Conservation (phyloP, 2,888 invertebrate species). For the Eulithis testata region DNA sequence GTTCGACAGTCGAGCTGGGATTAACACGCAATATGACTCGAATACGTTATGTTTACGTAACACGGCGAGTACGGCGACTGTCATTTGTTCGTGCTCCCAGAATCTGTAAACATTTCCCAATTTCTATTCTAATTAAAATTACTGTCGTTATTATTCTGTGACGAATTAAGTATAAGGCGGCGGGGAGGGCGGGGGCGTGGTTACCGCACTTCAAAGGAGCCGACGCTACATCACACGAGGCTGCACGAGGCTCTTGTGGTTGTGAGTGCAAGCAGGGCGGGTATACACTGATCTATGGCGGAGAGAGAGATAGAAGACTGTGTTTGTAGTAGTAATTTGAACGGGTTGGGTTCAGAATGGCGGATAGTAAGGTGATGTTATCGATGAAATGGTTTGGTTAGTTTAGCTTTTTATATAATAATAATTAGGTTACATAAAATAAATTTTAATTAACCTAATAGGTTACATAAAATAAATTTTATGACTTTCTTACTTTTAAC, state of each 20-base stretch:
- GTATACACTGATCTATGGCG: constrained; percentile 7
- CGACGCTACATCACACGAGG: constrained; percentile 71
- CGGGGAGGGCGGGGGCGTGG: constrained; percentile 70
- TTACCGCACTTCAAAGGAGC: constrained; percentile 71
- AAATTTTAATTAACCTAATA: background rate
- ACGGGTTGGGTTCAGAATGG: constrained; percentile 64
- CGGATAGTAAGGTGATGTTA: constrained; percentile 60
- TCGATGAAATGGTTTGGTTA: constrained; percentile 40
- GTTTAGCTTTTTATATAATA: background rate
- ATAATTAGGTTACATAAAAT: no score
- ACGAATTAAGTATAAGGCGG: constrained; percentile 69
- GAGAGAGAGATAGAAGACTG: constrained; percentile 55
- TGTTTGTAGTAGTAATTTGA: constrained; percentile 78
- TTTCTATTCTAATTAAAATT: constrained; percentile 78
- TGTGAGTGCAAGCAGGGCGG: constrained; percentile 61
- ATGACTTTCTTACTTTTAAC: no score
- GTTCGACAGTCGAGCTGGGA: no score
- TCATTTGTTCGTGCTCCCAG: no score
- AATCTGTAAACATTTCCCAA: constrained; percentile 50
- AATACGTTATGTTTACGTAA: no score
- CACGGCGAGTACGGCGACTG: no score
- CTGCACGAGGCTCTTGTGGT: constrained; percentile 69
- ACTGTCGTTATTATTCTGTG: constrained; percentile 81
- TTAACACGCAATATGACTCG: no score
- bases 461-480: no score